These are phyloP conservation scores for Anthophora plumipes DNA, from an alignment of 2,888 invertebrate species.

Conservation along the genomic window DNA sequence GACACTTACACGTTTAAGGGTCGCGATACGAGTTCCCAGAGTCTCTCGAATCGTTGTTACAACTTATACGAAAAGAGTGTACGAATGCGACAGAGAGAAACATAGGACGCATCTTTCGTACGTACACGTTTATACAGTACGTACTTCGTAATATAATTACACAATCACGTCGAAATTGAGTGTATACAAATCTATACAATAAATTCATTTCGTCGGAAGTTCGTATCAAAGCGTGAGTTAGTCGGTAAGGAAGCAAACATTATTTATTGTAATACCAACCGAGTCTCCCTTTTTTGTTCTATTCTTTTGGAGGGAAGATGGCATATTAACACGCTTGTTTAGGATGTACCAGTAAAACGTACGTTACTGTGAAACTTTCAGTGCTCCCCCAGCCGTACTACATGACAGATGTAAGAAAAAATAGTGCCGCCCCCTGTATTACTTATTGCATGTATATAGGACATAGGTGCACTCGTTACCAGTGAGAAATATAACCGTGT, in stretches of 20 bases:
- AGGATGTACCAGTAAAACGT: slow-evolving; percentile 31
- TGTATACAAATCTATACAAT: slow-evolving; percentile 34
- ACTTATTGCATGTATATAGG: slow-evolving; percentile 45
- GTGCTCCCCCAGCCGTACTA: slow-evolving; percentile 57
- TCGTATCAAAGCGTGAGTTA: background rate
- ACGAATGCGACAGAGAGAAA: no score
- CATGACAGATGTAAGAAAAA: slow-evolving; percentile 60
- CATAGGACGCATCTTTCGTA: slow-evolving; percentile 7
- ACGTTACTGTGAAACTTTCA: slow-evolving; percentile 28
- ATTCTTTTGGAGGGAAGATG: slow-evolving; percentile 29
- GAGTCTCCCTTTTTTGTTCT: slow-evolving; percentile 6
- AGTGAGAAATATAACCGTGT: slow-evolving; percentile 29
- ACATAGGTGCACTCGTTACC: slow-evolving; percentile 50
- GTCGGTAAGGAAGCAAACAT: slow-evolving; percentile 14
- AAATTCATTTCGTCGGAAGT: slow-evolving; percentile 4
- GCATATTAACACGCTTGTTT: slow-evolving; percentile 51
- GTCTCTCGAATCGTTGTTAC: slow-evolving; percentile 18
- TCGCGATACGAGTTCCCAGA: slow-evolving; percentile 20
- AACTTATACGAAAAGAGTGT: background rate
- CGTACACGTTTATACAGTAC: slow-evolving; percentile 3
- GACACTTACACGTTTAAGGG: slow-evolving; percentile 29
- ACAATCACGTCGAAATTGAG: slow-evolving; percentile 14
- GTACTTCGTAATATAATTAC: slow-evolving; percentile 17
- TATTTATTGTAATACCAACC: slow-evolving; percentile 1
- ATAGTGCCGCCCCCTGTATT: slow-evolving; percentile 62